phyloP scores from a whole-genome alignment of 2,113 vertebrate genomes.

The Ammodytes dubius region DNA sequence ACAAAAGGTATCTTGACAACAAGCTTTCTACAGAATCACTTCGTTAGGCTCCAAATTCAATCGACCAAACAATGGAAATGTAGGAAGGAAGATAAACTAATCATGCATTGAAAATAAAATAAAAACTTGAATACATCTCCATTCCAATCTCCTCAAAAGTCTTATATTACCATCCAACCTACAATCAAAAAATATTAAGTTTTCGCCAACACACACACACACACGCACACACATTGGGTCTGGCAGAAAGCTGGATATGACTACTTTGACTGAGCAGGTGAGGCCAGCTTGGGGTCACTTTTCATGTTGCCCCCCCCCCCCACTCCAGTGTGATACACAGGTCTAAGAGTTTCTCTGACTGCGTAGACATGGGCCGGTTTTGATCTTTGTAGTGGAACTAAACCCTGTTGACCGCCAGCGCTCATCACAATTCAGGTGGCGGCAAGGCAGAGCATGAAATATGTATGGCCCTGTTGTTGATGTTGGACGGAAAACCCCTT shows the following conservation, averaged over 20 bases:
- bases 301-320: neutral
- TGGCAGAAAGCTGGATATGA: neutral
- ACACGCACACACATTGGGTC: neutral
- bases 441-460: slow-evolving; percentile 63
- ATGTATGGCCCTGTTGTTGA: slow-evolving; percentile 60
- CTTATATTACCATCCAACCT: neutral
- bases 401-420: slow-evolving; percentile 22
- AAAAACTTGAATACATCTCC: neutral
- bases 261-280: neutral
- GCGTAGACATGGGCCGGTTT: slow-evolving; percentile 35
- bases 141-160: neutral
- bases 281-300: slow-evolving; percentile 7
- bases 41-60: too few relatives aligned
- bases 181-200: neutral
- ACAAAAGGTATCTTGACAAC: too few relatives aligned
- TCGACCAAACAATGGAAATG: too few relatives aligned
- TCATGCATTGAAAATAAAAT: neutral
- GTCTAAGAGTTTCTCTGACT: slow-evolving; percentile 28
- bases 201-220: slow-evolving; percentile 9
- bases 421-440: slow-evolving; percentile 42
- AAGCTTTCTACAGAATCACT: too few relatives aligned
- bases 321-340: slow-evolving; percentile 19
- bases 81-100: neutral
- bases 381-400: slow-evolving; percentile 53
- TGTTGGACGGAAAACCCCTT: slow-evolving; percentile 41